phyloP scores from a whole-genome alignment of 2,797 vertebrate genomes.

The Mycteria americana region DNA sequence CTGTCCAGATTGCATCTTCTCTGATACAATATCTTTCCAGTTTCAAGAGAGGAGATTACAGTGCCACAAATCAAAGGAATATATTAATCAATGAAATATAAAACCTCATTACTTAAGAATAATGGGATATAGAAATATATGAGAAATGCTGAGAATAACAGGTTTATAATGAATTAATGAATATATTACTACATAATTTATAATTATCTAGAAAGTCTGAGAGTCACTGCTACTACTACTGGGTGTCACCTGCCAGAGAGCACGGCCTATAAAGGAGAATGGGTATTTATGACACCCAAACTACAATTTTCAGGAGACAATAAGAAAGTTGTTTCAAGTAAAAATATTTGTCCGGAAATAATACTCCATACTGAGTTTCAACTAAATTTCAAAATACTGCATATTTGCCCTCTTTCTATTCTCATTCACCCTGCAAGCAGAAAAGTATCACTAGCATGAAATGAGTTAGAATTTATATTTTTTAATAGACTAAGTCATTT shows the following conservation, averaged over 20 bases:
- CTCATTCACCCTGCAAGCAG: background rate
- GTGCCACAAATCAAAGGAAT: background rate
- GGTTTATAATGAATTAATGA: constrained; percentile 10
- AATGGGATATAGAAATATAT: background rate
- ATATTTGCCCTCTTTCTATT: background rate
- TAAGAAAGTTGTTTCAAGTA: background rate
- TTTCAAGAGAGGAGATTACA: background rate
- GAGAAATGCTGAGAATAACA: constrained; percentile 11
- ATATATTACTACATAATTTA: background rate
- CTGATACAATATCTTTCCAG: background rate
- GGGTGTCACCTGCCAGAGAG: background rate
- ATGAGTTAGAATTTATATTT: background rate
- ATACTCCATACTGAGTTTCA: background rate
- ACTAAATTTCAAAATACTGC: background rate
- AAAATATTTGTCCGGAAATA: background rate
- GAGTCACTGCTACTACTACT: background rate
- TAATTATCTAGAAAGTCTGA: background rate
- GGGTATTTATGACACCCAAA: background rate
- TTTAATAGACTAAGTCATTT: background rate
- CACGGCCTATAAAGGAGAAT: background rate
- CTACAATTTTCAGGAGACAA: background rate
- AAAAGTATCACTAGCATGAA: background rate
- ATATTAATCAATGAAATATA: background rate
- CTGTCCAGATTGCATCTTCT: background rate
- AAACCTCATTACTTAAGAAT: constrained; percentile 12